These are phyloP conservation scores for Cynodonichthys magdalenae DNA, from an alignment of 2,797 vertebrate genomes.

Conservation along the genomic window DNA sequence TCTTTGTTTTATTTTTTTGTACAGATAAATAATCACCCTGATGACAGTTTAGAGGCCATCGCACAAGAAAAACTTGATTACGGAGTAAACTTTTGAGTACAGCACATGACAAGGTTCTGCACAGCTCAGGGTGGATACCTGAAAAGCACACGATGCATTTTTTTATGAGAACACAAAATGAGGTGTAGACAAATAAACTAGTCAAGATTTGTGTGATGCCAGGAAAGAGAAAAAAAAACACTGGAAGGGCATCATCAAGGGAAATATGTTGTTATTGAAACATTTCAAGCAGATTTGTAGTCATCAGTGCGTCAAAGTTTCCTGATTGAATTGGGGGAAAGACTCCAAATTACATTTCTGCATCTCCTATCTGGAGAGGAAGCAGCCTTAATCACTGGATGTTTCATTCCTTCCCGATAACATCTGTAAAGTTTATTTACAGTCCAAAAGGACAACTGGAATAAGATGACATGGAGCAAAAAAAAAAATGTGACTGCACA, in stretches of 20 bases:
- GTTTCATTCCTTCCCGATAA: constrained; percentile 1
- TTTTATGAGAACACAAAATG: no score
- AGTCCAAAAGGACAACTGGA: not conserved
- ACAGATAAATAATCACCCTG: not conserved
- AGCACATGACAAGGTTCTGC: no score
- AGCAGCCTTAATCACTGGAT: not conserved
- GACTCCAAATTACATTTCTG: constrained; percentile 15
- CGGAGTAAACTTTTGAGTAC: no score
- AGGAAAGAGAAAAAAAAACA: not conserved
- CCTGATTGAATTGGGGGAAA: constrained; percentile 8
- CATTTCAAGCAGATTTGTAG: constrained; percentile 51
- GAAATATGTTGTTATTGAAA: constrained; percentile 29
- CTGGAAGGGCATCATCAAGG: constrained; percentile 8
- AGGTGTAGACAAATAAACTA: constrained; percentile 8
- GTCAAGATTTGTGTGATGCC: constrained; percentile 31
- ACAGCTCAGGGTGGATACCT: not conserved
- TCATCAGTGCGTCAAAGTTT: constrained; percentile 38
- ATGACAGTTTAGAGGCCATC: not conserved
- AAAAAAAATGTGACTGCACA: constrained; percentile 6
- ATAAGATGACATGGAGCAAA: constrained; percentile 27
- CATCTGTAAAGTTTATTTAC: not conserved
- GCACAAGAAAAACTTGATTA: not conserved
- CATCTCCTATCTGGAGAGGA: constrained; percentile 12
- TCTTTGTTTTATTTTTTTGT: no score
- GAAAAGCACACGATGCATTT: not conserved